These are phyloP conservation scores for Oscheius sp. DNA, from an alignment of 2,888 invertebrate genomes.

Conservation along the genomic window DNA sequence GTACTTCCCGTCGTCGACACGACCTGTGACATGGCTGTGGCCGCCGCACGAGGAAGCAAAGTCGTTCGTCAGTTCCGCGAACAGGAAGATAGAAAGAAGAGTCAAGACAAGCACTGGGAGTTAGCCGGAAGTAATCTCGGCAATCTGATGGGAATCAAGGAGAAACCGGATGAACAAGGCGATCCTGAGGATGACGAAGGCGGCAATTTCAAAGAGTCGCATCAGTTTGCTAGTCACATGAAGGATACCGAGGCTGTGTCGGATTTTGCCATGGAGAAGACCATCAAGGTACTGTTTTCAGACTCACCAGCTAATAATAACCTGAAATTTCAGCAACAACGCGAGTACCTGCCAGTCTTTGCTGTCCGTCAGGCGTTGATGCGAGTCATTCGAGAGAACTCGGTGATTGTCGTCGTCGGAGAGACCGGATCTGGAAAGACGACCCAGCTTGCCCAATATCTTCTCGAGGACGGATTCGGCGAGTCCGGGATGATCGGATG, in stretches of 20 bases:
- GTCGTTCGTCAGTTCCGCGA: slow-evolving; percentile 91
- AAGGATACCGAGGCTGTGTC: slow-evolving; percentile 77
- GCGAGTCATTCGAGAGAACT: slow-evolving; percentile 79
- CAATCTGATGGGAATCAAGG: slow-evolving; percentile 92
- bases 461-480: slow-evolving; percentile 89
- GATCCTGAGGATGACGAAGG: slow-evolving; percentile 54
- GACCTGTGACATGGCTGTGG: slow-evolving; percentile 95
- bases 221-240: slow-evolving; percentile 96
- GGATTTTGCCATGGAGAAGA: slow-evolving; percentile 88
- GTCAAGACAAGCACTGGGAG: slow-evolving; percentile 98
- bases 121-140: slow-evolving; percentile 93
- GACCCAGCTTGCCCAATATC: slow-evolving; percentile 79
- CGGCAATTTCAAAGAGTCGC: slow-evolving; percentile 79
- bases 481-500: slow-evolving; percentile 85
- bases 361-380: slow-evolving; percentile 87
- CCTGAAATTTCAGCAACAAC: slow-evolving; percentile 80
- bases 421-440: slow-evolving; percentile 90
- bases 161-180: slow-evolving; percentile 82
- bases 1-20: slow-evolving; percentile 80
- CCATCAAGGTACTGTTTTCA: slow-evolving; percentile 74
- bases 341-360: slow-evolving; percentile 92
- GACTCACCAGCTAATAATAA: background rate
- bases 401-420: slow-evolving; percentile 71
- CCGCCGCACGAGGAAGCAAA: slow-evolving; percentile 91
- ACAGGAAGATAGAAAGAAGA: slow-evolving; percentile 91